Evolutionary conservation across 2,113 vertebrate species (phyloP), one percentile per base, ranked within the genome.

Genomic region (Sinocyclocheilus rhinocerous): DNA sequence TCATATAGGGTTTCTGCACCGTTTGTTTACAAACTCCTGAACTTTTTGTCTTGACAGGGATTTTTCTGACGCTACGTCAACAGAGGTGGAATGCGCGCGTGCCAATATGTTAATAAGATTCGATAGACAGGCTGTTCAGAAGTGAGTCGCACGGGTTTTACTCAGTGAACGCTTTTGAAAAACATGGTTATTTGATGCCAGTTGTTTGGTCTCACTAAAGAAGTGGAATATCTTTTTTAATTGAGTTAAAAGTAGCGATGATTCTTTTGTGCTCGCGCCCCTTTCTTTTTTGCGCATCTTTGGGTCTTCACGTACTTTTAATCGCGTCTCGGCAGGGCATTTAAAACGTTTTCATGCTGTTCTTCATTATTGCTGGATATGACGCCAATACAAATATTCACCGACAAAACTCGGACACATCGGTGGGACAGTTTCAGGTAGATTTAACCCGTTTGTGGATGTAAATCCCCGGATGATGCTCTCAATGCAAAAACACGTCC

Each of bases 401-500:
- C 16, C 50, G 50, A 26, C 33, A 50, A 29, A 72, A 33, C 48
- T 29, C 2, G 36, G 42, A 61, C 45, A 26, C 24, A 3, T 78
- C 50, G 29, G 5, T 87, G 83, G 52, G 24, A 45, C 12, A 82
- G 12, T 52, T 81, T 63, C 85, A 87, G 70, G 75, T 85, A 83
- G 70, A 77, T 76, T 81, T 87, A 22, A 52, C 22, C 63, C 39
- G 20, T 72, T 73, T 33, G 50, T 59, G 45, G 69, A 89, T 50
- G 24, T 13, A 76, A 33, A 69, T 67, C 59, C 45, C 70, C 84
- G 84, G 55, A 82, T 81, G 81, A 90, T 90, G 89, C 78, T 79
- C 42, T 22, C 55, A 16, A 65, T 36, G 24, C 82, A 72, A 50
- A 80, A 63, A 18, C 45, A 80, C 52, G 29, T 88, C 70, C 42